Percentiles rank a stretch among this genome's conserved stretches.
These are phyloP conservation scores for Margarornis squamiger DNA, from an alignment of 2,797 vertebrate species.

Conservation along the genomic window DNA sequence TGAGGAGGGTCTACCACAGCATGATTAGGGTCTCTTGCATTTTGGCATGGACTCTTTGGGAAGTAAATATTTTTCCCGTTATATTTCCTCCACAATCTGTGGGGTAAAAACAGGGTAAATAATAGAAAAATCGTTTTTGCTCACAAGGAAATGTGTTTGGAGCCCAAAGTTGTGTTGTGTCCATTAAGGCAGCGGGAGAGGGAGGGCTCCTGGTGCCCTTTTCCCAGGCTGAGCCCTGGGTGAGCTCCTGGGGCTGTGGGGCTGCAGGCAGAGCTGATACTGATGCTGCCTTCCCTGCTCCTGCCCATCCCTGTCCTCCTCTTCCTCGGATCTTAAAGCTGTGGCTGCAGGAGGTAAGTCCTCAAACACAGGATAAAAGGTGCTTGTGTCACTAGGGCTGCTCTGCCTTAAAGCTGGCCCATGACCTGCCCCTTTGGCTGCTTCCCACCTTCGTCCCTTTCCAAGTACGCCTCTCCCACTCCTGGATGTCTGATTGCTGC, in stretches of 20 bases:
- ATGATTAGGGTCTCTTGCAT: neutral
- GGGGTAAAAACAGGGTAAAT: fast-evolving
- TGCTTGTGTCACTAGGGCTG: neutral
- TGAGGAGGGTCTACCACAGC: neutral
- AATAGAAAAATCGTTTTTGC: neutral
- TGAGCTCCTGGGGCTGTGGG: neutral
- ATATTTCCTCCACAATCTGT: neutral
- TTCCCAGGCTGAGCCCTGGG: neutral
- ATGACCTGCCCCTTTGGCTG: neutral
- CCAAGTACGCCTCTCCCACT: neutral
- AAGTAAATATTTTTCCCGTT: neutral
- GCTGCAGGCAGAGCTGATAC: neutral
- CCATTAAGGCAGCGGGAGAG: fast-evolving
- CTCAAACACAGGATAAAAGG: neutral
- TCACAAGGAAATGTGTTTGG: neutral
- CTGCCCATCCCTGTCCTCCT: neutral
- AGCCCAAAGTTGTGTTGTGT: neutral
- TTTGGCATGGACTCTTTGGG: neutral
- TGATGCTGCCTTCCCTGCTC: neutral
- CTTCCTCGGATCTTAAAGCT: neutral
- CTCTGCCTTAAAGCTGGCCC: neutral
- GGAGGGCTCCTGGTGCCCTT: neutral
- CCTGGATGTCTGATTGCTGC: neutral
- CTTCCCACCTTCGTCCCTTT: neutral
- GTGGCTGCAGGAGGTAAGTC: neutral